phyloP scores from a whole-genome alignment of 2,888 invertebrate species.

The Halictus ligatus region DNA sequence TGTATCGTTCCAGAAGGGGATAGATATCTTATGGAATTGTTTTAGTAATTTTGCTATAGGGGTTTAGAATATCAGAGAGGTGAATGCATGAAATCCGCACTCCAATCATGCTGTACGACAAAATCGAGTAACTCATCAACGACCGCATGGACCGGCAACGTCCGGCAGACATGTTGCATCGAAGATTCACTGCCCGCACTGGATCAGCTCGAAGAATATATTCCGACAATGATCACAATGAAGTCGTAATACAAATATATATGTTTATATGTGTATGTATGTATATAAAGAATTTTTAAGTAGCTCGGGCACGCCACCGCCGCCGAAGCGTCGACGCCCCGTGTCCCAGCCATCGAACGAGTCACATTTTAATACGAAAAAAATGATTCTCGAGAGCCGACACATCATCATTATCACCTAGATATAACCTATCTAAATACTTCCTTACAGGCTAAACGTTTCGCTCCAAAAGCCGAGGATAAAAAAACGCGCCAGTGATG shows the following conservation, averaged over 20 bases:
- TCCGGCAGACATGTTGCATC: conserved; percentile 30
- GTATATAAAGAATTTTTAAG: conserved; percentile 43
- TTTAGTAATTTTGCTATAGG: neutral
- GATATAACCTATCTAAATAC: conserved; percentile 54
- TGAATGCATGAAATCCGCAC: neutral
- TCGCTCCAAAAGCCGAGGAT: conserved; percentile 55
- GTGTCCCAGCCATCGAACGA: conserved; percentile 30
- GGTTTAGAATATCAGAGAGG: neutral
- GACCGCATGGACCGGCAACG: conserved; percentile 27
- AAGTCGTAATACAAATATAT: conserved; percentile 46
- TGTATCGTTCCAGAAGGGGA: neutral
- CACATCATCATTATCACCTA: conserved; percentile 44
- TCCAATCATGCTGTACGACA: conserved; percentile 3
- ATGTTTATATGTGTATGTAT: conserved; percentile 28
- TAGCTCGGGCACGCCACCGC: conserved; percentile 21
- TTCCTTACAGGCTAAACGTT: conserved; percentile 54
- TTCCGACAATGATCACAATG: conserved; percentile 49
- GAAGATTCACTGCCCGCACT: conserved; percentile 60
- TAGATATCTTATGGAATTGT: neutral
- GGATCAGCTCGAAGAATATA: conserved; percentile 38
- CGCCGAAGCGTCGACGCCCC: neutral
- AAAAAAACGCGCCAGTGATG: conserved; percentile 62
- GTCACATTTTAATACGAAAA: conserved; percentile 47
- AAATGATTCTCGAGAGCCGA: conserved; percentile 52
- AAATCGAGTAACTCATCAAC: conserved; percentile 22